phyloP scores from a whole-genome alignment of 2,797 vertebrate genomes.

The Peromyscus melanophrys region DNA sequence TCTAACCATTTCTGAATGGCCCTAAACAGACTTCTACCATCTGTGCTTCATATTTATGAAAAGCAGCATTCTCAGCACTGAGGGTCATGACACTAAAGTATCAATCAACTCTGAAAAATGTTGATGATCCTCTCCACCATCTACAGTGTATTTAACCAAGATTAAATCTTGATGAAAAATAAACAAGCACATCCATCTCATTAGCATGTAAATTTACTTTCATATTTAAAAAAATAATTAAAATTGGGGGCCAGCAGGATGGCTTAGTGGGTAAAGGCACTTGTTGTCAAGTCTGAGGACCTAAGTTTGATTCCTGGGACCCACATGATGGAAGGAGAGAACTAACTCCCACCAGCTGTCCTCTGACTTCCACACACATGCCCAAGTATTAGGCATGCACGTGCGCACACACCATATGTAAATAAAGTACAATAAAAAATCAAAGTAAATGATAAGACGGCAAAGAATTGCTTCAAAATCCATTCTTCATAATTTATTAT shows the following conservation, averaged over 20 bases:
- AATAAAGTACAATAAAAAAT: background rate
- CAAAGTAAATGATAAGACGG: background rate
- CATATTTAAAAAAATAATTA: background rate
- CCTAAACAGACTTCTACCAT: background rate
- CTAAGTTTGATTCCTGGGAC: no score
- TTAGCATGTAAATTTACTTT: background rate
- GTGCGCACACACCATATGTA: background rate
- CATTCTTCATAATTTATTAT: background rate
- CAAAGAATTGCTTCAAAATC: background rate
- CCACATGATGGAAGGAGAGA: background rate
- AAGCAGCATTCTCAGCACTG: background rate
- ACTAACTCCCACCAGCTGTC: background rate
- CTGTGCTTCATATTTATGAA: background rate
- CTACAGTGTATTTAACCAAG: background rate
- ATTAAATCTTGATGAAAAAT: background rate
- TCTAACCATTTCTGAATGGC: background rate
- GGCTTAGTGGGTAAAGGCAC: background rate
- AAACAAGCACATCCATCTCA: background rate
- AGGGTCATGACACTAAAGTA: background rate
- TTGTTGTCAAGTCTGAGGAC: background rate
- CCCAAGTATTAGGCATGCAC: background rate
- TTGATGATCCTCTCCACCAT: background rate
- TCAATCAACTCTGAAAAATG: background rate
- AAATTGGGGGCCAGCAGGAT: background rate
- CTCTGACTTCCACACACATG: background rate